Base-by-base conservation (phyloP, 23 tunicate genomes). In the Styela clava region DNA sequence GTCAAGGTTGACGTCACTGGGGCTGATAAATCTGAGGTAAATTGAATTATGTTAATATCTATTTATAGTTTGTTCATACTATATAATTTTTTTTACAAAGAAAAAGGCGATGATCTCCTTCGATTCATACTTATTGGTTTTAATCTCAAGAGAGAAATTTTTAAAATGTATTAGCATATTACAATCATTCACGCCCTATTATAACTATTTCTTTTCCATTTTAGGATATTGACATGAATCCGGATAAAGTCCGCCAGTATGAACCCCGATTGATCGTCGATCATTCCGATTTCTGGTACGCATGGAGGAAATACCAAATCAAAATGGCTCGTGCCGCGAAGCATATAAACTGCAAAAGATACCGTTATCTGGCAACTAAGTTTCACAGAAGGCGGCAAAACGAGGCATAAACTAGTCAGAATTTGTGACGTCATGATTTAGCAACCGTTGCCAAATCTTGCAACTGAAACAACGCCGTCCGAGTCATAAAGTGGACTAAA, bases 241-340 rank as follows among this genome's bases (percentile, higher is more conserved):
- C 56, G 12, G 56, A 44, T 12, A 44, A 44, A 44, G 7, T 12
- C 12, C 56, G 12, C 12, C 56, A 36, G 23, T 92, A 2, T 68
- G 89, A 92, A 63, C 87, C 92, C 21, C 73, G 97, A 33, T 82
- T 92, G 23, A 84, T 92, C 35, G 91, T 92, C 67, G 91, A 92
- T 52, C 74, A 92, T 72, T 70, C 84, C 84, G 97, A 92, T 72
- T 92, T 82, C 78, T 92, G 97, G 97, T 84, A 68, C 29, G 67
- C 68, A 21, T 92, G 97, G 97, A 86, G 92, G 74, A 74, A 74
- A 52, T 87, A 86, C 88, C 85, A 73, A 34, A 31, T 19, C 2
- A 86, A 79, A 3, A 79, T 92, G 86, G 83, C 74, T 78, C 74
- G 68, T 34, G 61, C 85, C 20, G 78, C 95, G n/a, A 84, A 74